Conservation (phyloP, 2,113 vertebrate genomes). For the Sinocyclocheilus maitianheensis region DNA sequence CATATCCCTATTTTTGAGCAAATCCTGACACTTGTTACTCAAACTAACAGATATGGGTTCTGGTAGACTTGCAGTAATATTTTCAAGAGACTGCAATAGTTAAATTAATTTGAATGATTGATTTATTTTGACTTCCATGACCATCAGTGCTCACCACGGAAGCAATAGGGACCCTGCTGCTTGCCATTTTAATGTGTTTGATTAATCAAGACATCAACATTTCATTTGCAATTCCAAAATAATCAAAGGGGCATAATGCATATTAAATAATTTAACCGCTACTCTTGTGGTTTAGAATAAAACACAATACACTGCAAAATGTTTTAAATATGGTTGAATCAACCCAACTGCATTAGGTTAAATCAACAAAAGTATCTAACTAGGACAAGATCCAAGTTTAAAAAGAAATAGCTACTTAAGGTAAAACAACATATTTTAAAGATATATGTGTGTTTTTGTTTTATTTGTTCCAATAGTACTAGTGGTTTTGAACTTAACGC, state of each 20-base stretch:
- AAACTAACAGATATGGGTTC: background rate
- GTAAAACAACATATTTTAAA: background rate
- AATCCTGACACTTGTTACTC: background rate
- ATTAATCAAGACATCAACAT: conserved; percentile 14
- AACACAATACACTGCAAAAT: background rate
- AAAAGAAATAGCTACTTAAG: background rate
- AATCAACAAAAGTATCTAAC: background rate
- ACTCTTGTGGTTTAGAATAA: background rate
- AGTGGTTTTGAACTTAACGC: background rate
- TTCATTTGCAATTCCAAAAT: conserved; percentile 19
- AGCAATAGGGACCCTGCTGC: background rate
- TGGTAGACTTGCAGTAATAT: background rate
- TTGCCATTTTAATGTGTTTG: background rate
- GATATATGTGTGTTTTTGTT: background rate
- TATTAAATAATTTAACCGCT: background rate
- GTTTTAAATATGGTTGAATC: background rate
- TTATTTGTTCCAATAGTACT: background rate
- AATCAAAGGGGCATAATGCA: conserved; percentile 3
- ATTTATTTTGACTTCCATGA: conserved; percentile 2
- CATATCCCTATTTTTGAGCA: background rate
- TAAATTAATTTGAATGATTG: background rate
- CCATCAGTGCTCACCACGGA: background rate
- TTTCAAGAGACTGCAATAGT: background rate
- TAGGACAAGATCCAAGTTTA: background rate
- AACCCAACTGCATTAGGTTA: background rate